Base-by-base conservation (phyloP, 2,113 vertebrate species). In the Coturnix japonica region DNA sequence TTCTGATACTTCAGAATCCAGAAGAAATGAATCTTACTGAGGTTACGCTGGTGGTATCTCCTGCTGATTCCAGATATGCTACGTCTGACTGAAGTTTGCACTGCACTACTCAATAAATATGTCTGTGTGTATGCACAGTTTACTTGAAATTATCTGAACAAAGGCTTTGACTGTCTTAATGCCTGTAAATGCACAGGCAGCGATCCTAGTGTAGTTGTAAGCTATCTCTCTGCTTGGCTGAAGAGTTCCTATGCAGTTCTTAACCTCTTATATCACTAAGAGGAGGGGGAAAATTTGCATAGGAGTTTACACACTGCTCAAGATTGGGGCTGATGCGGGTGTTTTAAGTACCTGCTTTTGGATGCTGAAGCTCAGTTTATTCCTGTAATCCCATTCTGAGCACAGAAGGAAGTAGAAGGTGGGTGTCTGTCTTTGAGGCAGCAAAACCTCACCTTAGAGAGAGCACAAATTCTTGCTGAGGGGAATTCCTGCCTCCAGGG, bases 181-280 rank as follows among this genome's bases (percentile, higher is more conserved):
- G 49, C 30, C 60, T 70, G 1, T 47, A 23, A 81, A 6, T 72
- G 17, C 16, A 14, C 3, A 19, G 30, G 56, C 51, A 80, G 33
- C 31, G 70, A n/a, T 84, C 33, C 37, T 54, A 26, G 21, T 64
- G 75, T 56, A 23, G 26, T 43, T 56, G 57, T 44, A 61, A 76
- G 41, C 37, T 70, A 23, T 22, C 0, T 2, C 11, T 69, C 82
- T 3, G 4, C 23, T 25, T 14, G 0, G 5, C 11, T 28, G 41
- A 67, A 57, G 65, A 18, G 18, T 26, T 63, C 3, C 4, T 47
- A 7, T 44, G 10, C 26, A 28, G 69, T 59, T 43, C 37, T 81
- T 37, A 35, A 35, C 31, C 63, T 65, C 63, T 65, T 5, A 21
- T 65, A 1, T 7, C 1, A 4, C 33, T 30, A 46, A 37, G 61